A percentile compares a stretch with the other conserved stretches of the same genome.
Conservation (phyloP, 2,113 vertebrate genomes). For the Drymodes brunneopygia region DNA sequence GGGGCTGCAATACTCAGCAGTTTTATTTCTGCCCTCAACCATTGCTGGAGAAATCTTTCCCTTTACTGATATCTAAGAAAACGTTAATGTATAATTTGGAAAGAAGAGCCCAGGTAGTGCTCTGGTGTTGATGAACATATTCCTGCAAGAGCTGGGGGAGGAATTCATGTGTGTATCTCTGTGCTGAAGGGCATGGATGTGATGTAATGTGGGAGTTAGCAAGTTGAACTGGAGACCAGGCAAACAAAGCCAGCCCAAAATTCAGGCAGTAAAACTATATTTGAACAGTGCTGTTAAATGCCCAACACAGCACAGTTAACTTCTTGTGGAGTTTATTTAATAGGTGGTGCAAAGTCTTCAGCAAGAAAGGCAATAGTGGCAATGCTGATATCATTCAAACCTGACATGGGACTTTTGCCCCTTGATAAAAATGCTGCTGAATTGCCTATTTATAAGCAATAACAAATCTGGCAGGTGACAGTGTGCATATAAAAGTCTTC, state of each 20-base stretch:
- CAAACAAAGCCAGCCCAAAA: not conserved
- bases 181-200: not conserved
- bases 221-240: not conserved
- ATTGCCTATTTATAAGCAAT: not conserved
- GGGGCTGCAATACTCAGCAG: not conserved
- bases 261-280: not conserved
- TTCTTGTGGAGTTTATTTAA: not conserved
- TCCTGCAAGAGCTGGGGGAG: not conserved
- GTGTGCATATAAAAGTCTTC: not conserved
- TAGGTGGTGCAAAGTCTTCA: not conserved
- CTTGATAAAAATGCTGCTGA: not conserved
- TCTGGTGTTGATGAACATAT: not conserved
- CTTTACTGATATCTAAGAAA: not conserved
- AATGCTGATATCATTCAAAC: not conserved
- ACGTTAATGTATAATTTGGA: not conserved
- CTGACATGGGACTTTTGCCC: not conserved
- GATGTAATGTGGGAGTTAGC: not conserved
- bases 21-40: not conserved
- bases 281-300: not conserved
- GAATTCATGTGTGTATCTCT: fast-evolving
- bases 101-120: not conserved
- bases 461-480: not conserved
- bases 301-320: not conserved
- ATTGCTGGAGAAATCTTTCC: not conserved
- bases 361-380: not conserved